Conservation (phyloP, 2,797 vertebrate species). For the Xyrichtys novacula region DNA sequence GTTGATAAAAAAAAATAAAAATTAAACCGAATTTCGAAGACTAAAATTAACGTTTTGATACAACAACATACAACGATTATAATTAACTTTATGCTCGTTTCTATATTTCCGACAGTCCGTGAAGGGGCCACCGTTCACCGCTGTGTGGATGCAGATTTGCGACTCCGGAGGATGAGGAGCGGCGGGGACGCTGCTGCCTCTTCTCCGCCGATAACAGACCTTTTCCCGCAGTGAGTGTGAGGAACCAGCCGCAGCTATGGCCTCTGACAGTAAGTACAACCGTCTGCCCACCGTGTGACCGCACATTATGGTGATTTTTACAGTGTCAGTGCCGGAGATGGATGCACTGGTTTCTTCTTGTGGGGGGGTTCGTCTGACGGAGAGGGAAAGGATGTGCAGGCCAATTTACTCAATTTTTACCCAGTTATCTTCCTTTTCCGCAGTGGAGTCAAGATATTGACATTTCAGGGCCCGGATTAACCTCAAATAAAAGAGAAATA, state of each 20-base stretch:
- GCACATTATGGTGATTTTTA: accelerated
- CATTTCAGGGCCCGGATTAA: accelerated
- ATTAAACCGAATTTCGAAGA: too few species aligned
- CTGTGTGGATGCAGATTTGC: conserved; percentile 45
- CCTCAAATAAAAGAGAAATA: accelerated
- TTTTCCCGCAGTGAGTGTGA: conserved; percentile 32
- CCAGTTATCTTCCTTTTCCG: background rate
- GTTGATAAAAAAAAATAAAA: too few species aligned
- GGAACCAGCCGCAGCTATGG: conserved; percentile 78
- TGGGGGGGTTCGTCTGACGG: background rate
- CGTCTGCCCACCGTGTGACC: background rate
- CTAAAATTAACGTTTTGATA: too few species aligned
- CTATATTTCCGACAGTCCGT: conserved; percentile 3
- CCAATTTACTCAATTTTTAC: conserved; percentile 20
- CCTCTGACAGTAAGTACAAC: conserved; percentile 87
- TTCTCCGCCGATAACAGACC: conserved; percentile 16
- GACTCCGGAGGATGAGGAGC: conserved; percentile 52
- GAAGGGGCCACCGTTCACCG: conserved; percentile 46
- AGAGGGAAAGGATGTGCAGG: conserved; percentile 41
- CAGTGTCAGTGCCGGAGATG: background rate
- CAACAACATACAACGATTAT: too few species aligned
- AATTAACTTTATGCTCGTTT: too few species aligned
- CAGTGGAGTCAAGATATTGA: background rate
- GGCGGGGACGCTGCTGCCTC: conserved; percentile 57
- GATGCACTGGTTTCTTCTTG: background rate